phyloP scores from a whole-genome alignment of 2,888 invertebrate species.

The Odontocolon sp. region DNA sequence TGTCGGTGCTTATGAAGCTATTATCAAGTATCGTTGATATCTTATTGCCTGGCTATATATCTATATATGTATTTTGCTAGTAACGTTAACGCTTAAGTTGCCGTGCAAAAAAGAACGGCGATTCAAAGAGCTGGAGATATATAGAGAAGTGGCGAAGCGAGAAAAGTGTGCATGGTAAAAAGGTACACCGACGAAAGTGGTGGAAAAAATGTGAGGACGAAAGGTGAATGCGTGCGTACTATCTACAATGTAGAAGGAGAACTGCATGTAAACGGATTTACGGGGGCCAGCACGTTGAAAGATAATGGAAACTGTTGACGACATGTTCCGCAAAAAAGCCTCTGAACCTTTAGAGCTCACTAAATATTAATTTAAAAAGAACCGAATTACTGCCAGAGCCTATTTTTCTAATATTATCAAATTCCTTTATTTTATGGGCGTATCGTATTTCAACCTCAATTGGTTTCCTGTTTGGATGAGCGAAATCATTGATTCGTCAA shows the following conservation, averaged over 20 bases:
- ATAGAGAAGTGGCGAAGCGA: background rate
- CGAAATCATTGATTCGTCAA: no score
- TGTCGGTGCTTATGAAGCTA: no score
- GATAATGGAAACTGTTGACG: conserved; percentile 5
- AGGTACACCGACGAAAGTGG: background rate
- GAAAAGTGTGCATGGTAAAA: background rate
- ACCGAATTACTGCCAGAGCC: no score
- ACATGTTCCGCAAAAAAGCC: background rate
- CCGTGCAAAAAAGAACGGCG: background rate
- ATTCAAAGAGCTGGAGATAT: background rate
- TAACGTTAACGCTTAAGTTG: no score
- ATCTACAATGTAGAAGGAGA: background rate
- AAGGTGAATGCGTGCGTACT: background rate
- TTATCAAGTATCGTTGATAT: no score
- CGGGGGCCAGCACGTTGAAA: background rate
- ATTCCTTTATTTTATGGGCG: no score
- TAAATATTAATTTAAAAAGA: no score
- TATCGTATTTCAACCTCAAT: no score
- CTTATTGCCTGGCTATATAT: no score
- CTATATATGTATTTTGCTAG: no score
- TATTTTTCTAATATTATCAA: no score
- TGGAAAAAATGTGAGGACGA: background rate
- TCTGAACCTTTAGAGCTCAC: background rate
- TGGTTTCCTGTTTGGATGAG: no score
- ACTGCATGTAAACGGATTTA: background rate